Evolutionary conservation across 2,797 vertebrate genomes (phyloP).

Genomic region (Enteromius anoplus): DNA sequence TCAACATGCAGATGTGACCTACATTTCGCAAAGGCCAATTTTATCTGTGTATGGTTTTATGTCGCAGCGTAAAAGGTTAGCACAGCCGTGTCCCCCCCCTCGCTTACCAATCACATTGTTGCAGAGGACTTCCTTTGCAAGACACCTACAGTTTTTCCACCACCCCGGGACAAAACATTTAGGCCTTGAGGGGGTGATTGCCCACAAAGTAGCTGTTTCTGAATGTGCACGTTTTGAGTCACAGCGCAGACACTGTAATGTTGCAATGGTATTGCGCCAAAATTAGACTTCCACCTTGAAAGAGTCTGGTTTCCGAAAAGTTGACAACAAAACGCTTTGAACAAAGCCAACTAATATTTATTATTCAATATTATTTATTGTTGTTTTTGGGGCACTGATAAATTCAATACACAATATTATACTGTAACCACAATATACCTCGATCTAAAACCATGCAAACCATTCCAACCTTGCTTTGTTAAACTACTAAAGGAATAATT

Average conservation of each 20-base stretch:
- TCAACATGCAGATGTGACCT: conserved; percentile 5
- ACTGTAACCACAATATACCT: neutral
- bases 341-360: neutral
- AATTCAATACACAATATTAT: neutral
- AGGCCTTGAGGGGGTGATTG: neutral
- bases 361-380: neutral
- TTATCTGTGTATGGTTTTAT: neutral
- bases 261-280: neutral
- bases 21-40: conserved; percentile 14
- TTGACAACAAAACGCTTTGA: neutral
- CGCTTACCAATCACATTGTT: neutral
- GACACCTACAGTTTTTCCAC: conserved; percentile 58
- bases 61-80: conserved; percentile 29
- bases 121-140: conserved; percentile 22
- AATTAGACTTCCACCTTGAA: conserved; percentile 4
- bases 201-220: conserved; percentile 12
- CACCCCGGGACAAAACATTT: conserved; percentile 27
- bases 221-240: neutral
- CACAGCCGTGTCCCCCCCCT: neutral
- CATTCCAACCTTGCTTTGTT: neutral
- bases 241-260: neutral
- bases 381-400: neutral
- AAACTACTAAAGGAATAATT: neutral
- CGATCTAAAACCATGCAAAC: neutral
- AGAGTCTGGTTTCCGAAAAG: neutral